phyloP scores from a whole-genome alignment of 2,888 invertebrate genomes.

The Meiosimyza decipiens region DNA sequence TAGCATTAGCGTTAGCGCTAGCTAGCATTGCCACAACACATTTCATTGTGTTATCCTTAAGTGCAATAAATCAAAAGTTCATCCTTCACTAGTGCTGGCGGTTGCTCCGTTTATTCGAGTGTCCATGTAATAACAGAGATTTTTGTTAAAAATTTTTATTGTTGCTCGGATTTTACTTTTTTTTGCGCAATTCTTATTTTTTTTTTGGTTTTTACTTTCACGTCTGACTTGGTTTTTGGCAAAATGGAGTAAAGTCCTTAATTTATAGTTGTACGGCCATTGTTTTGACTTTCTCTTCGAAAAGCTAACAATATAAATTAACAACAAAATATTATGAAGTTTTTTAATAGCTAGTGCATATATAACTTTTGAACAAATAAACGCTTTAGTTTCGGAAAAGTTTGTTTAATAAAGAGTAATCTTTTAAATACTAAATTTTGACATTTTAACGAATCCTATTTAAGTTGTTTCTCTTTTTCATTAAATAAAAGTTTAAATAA shows the following conservation, averaged over 20 bases:
- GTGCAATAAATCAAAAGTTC: conserved; percentile 35
- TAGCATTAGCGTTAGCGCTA: neutral
- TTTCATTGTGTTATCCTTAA: conserved; percentile 18
- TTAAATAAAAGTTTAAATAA: too few relatives aligned
- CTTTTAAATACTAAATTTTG: too few relatives aligned
- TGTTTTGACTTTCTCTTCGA: neutral
- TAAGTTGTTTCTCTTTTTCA: too few relatives aligned
- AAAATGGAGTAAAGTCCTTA: conserved; percentile 8
- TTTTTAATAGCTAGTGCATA: too few relatives aligned
- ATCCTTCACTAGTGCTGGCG: conserved; percentile 23
- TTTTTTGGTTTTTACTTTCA: neutral
- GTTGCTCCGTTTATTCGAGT: neutral
- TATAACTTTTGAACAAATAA: too few relatives aligned
- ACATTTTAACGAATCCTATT: too few relatives aligned
- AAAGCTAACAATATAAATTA: too few relatives aligned
- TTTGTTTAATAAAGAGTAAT: too few relatives aligned
- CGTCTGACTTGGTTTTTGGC: conserved; percentile 6
- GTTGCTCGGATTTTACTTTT: neutral
- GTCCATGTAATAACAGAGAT: neutral
- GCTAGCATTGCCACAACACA: conserved; percentile 16
- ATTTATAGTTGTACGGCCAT: neutral
- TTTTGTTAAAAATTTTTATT: conserved; percentile 21
- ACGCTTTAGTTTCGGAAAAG: too few relatives aligned
- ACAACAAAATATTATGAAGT: too few relatives aligned
- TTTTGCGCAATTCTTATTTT: conserved; percentile 4